Base-by-base conservation (phyloP, 2,888 invertebrate species). In the Zele albiditarsus region DNA sequence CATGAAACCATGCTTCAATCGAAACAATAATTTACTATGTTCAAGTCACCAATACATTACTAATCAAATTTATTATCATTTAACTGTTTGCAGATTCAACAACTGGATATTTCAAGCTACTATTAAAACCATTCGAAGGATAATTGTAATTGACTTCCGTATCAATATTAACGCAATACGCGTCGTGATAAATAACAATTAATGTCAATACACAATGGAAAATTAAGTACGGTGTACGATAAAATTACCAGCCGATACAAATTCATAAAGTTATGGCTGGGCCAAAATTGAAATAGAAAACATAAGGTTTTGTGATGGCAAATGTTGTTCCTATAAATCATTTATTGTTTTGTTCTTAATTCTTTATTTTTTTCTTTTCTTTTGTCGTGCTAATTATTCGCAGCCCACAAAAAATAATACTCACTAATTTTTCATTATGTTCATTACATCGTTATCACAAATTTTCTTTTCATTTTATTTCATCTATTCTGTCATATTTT, bases 51-150 rank as follows among this genome's bases (percentile, higher is more conserved):
- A 20, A 46, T 6, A 14, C 4, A 38, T 23, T 23, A 66, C 5
- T 69, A 63, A 65, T 38, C 38, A 63, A 23, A 60, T 71, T 71
- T 28, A 70, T 12, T 67, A 57, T 62, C n/a, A 46, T 46, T 33
- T 4, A 23, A 53, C 20, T 75, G 73, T 49, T 81, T 83, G 20
- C 81, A 88, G 88, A 89, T 80, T 78, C 84, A 27, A 77, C 82
- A 66, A 86, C 83, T 63, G 88, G 88, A 16, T 86, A 85, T 57
- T 89, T 87, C 78, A 88, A 86, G 79, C 78, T 89, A 67, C 84
- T 87, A 63, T 76, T 89, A 49, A 88, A 88, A 74, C 85, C 85
- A 25, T 84, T 23, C 38, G 23, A 65, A 23, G 10, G 20, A 53
- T 53, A 53, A 53, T 20, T 23, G 8, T 8, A 53, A 53, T 20